These are phyloP conservation scores for Podarcis lilfordi DNA, from an alignment of 2,797 vertebrate genomes.

Conservation along the genomic window DNA sequence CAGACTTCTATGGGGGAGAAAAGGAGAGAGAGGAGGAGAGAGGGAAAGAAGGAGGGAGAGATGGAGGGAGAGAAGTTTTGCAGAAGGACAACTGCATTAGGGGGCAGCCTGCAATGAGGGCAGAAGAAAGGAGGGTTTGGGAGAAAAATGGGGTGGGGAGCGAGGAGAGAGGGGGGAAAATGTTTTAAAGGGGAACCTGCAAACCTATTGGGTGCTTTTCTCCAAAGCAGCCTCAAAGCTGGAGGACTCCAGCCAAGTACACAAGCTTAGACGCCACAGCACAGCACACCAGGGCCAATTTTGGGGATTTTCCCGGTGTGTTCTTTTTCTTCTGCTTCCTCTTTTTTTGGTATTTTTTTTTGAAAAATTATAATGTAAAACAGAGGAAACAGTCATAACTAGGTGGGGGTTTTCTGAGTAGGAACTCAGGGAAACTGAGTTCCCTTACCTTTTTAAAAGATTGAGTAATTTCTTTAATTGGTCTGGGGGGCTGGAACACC, in stretches of 20 bases:
- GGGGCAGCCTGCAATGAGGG: neutral
- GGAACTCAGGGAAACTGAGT: too few relatives aligned
- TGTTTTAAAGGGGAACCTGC: constrained; percentile 14
- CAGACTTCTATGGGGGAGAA: neutral
- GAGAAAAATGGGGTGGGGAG: neutral
- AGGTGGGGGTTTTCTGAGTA: too few relatives aligned
- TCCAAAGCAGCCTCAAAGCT: neutral
- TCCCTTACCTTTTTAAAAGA: too few relatives aligned
- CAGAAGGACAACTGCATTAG: neutral
- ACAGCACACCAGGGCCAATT: too few relatives aligned
- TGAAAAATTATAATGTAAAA: too few relatives aligned
- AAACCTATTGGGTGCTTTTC: neutral
- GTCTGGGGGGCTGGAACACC: too few relatives aligned
- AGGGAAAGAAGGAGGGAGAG: neutral
- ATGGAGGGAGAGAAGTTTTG: neutral
- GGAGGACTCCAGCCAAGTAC: neutral
- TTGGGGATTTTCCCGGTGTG: neutral
- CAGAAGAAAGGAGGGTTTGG: neutral
- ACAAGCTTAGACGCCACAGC: too few relatives aligned
- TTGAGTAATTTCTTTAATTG: too few relatives aligned
- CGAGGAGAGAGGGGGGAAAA: neutral
- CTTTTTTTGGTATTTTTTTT: too few relatives aligned
- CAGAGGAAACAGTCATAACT: too few relatives aligned
- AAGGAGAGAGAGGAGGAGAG: too few relatives aligned
- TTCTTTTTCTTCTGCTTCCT: too few relatives aligned